A percentile compares a stretch with the other conserved stretches of the same genome.
Evolutionary conservation across 2,888 invertebrate species (phyloP).

Genomic region (Sarcophaga rosellei): DNA sequence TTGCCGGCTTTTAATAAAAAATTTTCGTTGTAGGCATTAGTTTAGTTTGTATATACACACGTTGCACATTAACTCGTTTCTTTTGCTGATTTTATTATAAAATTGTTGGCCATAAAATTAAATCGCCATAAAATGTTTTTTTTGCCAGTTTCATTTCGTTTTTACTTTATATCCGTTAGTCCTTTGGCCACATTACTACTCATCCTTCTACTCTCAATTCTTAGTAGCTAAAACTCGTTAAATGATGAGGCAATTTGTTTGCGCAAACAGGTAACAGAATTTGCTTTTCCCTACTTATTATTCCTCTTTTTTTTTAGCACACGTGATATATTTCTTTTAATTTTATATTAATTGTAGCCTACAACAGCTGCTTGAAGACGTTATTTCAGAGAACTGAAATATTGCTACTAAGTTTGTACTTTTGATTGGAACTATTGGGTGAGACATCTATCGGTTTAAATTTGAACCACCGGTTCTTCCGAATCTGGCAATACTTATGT

Average conservation of each 20-base stretch:
- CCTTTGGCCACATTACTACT: neutral
- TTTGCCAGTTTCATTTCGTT: constrained; percentile 39
- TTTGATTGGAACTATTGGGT: neutral
- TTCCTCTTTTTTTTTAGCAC: constrained; percentile 6
- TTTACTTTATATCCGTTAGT: constrained; percentile 22
- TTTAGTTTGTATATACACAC: constrained; percentile 20
- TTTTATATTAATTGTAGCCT: constrained; percentile 71
- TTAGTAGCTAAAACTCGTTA: constrained; percentile 41
- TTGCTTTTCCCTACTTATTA: neutral
- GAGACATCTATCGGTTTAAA: too few relatives aligned
- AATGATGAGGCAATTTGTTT: constrained; percentile 61
- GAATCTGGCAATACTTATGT: too few relatives aligned
- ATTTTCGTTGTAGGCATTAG: constrained; percentile 26
- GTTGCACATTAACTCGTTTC: constrained; percentile 31
- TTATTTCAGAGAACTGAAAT: neutral
- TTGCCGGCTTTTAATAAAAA: neutral
- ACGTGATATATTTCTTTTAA: constrained; percentile 72
- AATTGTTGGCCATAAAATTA: constrained; percentile 70
- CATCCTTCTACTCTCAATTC: constrained; percentile 1
- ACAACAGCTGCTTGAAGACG: constrained; percentile 57
- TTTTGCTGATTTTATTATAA: constrained; percentile 57
- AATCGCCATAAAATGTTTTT: constrained; percentile 70
- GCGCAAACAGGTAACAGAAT: constrained; percentile 28
- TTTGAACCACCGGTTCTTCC: too few relatives aligned
- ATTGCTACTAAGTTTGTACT: neutral